Evolutionary conservation across 2,888 invertebrate species (phyloP).

Genomic region (Ischnura elegans): DNA sequence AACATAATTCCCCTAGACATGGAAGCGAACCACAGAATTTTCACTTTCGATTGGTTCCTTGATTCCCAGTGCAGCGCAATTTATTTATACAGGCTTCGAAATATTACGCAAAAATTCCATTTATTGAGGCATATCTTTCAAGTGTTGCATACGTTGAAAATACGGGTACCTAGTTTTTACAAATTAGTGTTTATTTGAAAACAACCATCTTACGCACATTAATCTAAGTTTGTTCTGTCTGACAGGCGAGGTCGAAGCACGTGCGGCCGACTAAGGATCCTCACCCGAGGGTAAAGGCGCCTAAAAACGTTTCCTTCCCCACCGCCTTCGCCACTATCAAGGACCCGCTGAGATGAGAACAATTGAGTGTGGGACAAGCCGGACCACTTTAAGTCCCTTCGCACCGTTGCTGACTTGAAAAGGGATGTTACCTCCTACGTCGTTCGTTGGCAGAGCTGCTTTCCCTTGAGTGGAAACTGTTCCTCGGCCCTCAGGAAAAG

Average conservation of each 20-base stretch:
- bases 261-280: not conserved
- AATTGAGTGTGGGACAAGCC: not conserved
- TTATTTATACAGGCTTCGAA: no score
- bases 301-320: not conserved
- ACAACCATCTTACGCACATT: no score
- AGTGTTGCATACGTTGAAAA: no score
- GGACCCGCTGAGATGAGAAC: not conserved
- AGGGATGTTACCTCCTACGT: not conserved
- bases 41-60: no score
- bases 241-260: not conserved
- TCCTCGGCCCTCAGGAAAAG: not conserved
- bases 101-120: no score
- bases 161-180: no score
- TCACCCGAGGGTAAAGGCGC: not conserved
- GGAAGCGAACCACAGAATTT: no score
- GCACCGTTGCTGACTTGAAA: not conserved
- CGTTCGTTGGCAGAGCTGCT: not conserved
- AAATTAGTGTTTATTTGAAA: no score
- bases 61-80: no score
- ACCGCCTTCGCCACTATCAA: not conserved
- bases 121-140: no score
- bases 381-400: not conserved
- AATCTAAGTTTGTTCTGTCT: no score
- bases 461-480: not conserved
- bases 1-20: no score